These are phyloP conservation scores for Bimastos eiseni DNA, from an alignment of 2,888 invertebrate species.

Conservation along the genomic window DNA sequence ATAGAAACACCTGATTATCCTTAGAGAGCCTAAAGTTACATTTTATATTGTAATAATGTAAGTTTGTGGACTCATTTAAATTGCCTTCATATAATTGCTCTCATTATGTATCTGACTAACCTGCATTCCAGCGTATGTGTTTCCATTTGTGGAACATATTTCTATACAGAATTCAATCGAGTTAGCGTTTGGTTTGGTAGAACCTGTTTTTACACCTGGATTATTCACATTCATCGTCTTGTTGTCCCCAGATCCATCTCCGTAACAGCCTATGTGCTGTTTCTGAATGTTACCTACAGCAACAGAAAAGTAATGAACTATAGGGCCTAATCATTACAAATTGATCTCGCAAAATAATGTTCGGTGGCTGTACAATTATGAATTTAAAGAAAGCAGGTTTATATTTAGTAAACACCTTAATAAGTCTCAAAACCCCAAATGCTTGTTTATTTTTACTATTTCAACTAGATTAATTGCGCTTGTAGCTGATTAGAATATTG, in stretches of 20 bases:
- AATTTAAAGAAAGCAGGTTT: no score
- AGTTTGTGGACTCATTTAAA: neutral
- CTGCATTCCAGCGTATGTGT: neutral
- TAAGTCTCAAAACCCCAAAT: no score
- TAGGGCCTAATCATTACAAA: neutral
- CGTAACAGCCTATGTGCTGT: neutral
- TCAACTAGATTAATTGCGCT: no score
- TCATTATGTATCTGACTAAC: neutral
- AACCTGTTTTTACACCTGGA: neutral
- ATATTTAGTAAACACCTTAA: no score
- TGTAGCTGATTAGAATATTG: no score
- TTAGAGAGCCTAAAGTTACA: no score
- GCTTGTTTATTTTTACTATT: no score
- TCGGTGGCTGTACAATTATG: rapidly evolving
- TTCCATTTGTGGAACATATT: neutral
- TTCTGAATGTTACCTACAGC: neutral
- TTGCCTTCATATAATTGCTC: neutral
- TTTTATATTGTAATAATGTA: no score
- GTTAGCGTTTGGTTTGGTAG: neutral
- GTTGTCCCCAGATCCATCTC: neutral
- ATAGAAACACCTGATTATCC: no score
- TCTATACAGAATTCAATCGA: neutral
- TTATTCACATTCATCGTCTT: neutral
- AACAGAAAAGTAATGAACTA: no score
- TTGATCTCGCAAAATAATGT: neutral